Evolutionary conservation across 2,797 vertebrate genomes (phyloP).

Genomic region (Enteromius trimaculatus): DNA sequence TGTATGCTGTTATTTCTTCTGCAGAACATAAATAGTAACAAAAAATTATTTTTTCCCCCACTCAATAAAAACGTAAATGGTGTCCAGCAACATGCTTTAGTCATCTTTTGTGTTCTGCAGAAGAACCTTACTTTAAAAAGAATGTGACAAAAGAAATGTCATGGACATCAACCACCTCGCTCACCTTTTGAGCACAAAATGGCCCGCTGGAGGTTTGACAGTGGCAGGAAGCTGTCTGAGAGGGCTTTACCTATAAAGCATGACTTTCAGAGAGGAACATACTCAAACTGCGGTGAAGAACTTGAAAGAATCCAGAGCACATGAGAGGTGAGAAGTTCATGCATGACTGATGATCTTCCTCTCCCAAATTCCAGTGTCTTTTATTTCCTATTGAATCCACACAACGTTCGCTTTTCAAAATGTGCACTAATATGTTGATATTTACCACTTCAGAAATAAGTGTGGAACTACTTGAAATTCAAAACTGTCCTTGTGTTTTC

Average conservation of each 20-base stretch:
- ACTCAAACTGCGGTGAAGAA: slow-evolving; percentile 29
- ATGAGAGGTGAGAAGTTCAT: slow-evolving; percentile 17
- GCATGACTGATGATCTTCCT: slow-evolving; percentile 26
- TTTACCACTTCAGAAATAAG: slow-evolving; percentile 42
- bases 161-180: slow-evolving; percentile 48
- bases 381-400: slow-evolving; percentile 7
- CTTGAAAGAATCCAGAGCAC: slow-evolving; percentile 26
- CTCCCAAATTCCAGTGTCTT: not conserved
- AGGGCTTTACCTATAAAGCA: slow-evolving; percentile 25
- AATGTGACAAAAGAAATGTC: slow-evolving; percentile 55
- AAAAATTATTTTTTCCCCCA: too few species aligned
- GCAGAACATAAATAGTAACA: too few species aligned
- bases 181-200: slow-evolving; percentile 42
- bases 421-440: slow-evolving; percentile 11
- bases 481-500: slow-evolving; percentile 43
- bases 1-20: too few species aligned
- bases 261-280: slow-evolving; percentile 19
- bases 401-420: slow-evolving; percentile 11
- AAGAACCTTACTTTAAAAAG: not conserved
- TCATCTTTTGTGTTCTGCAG: too few species aligned
- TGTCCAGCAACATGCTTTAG: too few species aligned
- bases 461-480: slow-evolving; percentile 35
- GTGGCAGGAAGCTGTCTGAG: slow-evolving; percentile 41
- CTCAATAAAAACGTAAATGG: too few species aligned
- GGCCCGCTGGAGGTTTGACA: slow-evolving; percentile 48